Percentiles rank a stretch among this genome's conserved stretches.
Evolutionary conservation across 1,140 invertebrate genomes (phyloP).

Genomic region (Apis cerana): DNA sequence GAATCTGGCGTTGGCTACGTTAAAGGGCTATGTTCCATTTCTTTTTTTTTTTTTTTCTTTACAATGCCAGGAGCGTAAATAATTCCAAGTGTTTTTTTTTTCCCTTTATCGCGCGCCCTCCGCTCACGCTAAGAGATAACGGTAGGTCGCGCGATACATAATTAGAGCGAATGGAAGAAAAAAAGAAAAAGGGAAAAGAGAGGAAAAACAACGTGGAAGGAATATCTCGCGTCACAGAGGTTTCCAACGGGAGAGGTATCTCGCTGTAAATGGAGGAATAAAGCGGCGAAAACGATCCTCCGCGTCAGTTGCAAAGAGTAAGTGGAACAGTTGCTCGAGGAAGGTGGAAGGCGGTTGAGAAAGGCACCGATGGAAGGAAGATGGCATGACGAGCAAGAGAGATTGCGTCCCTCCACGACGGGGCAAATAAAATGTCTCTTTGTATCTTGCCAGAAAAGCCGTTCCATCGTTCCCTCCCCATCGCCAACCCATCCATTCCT

Average conservation of each 20-base stretch:
- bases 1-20: neutral
- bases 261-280: slow-evolving; percentile 9
- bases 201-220: neutral
- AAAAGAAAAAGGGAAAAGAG: too few species aligned
- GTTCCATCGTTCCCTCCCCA: neutral
- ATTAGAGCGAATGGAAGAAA: slow-evolving; percentile 39
- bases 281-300: slow-evolving; percentile 25
- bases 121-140: neutral
- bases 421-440: slow-evolving; percentile 42
- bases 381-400: slow-evolving; percentile 16
- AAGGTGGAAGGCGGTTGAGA: neutral
- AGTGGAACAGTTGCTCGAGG: slow-evolving; percentile 22
- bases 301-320: slow-evolving; percentile 27
- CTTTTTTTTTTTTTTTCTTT: too few species aligned
- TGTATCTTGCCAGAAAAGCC: slow-evolving; percentile 33
- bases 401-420: slow-evolving; percentile 25
- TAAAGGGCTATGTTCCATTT: neutral
- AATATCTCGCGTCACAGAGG: neutral
- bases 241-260: neutral
- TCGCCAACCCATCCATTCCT: neutral
- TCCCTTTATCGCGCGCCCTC: neutral
- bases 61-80: too few species aligned
- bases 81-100: neutral
- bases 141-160: neutral
- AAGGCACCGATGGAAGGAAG: slow-evolving; percentile 12